Percentiles rank a stretch among this genome's conserved stretches.
Conservation (phyloP, 2,888 invertebrate genomes). For the Troides oblongomaculatus region DNA sequence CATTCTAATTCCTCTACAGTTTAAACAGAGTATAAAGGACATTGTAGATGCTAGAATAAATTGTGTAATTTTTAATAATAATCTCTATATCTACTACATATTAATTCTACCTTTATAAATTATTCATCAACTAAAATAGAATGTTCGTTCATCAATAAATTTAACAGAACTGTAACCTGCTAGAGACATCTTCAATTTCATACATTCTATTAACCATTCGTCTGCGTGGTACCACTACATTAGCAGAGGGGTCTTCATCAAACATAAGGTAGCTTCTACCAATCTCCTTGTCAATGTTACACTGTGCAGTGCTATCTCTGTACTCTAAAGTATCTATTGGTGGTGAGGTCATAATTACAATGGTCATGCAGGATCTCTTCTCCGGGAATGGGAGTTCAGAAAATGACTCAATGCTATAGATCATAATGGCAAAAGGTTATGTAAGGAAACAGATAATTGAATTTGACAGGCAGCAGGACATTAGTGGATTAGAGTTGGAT, state of each 20-base stretch:
- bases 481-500: not conserved
- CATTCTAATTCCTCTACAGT: too few species aligned
- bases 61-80: too few species aligned
- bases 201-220: conserved; percentile 50
- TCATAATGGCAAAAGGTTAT: not conserved
- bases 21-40: too few species aligned
- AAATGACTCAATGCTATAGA: conserved; percentile 51
- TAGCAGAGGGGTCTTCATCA: conserved; percentile 53
- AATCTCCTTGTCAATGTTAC: conserved; percentile 60
- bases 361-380: conserved; percentile 43
- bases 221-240: conserved; percentile 50
- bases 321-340: conserved; percentile 40
- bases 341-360: conserved; percentile 41
- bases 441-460: not conserved
- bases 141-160: not conserved
- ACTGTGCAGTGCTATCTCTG: conserved; percentile 57
- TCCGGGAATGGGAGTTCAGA: conserved; percentile 47
- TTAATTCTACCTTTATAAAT: too few species aligned
- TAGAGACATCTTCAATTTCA: conserved; percentile 63
- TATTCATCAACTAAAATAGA: too few species aligned
- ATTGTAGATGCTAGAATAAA: too few species aligned
- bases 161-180: conserved; percentile 52
- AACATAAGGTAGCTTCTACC: conserved; percentile 65
- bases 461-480: not conserved
- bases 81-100: too few species aligned